Conservation (phyloP, 2,797 vertebrate species). For the Clamator glandarius region DNA sequence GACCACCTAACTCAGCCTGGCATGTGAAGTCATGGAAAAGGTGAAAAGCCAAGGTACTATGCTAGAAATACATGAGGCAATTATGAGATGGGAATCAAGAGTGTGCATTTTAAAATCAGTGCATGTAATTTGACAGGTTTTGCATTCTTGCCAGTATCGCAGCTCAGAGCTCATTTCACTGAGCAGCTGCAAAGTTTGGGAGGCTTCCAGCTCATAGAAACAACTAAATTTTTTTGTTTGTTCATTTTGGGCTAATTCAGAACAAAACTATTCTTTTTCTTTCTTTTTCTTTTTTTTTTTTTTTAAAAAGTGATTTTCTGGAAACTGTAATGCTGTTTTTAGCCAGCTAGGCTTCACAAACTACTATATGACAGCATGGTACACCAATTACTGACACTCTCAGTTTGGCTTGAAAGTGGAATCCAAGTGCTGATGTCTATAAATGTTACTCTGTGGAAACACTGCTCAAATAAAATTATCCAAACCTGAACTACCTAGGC, state of each 20-base stretch:
- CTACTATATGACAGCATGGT: not conserved
- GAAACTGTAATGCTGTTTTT: not conserved
- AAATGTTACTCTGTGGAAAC: conserved; percentile 31
- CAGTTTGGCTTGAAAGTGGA: conserved; percentile 14
- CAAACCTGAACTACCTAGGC: not conserved
- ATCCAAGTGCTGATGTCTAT: conserved; percentile 14
- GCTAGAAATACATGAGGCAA: not conserved
- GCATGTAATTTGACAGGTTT: conserved; percentile 42
- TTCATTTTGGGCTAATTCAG: conserved; percentile 24
- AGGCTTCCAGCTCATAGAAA: conserved; percentile 46
- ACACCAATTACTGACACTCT: conserved; percentile 7
- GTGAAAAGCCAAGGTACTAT: not conserved
- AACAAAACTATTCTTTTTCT: not conserved
- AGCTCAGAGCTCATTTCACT: conserved; percentile 27
- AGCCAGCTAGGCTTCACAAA: not conserved
- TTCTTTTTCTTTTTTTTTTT: not conserved
- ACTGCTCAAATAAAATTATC: not conserved
- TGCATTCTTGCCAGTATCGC: conserved; percentile 35
- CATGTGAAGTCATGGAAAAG: not conserved
- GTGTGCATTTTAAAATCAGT: not conserved
- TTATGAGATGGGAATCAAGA: not conserved
- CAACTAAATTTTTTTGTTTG: conserved; percentile 3
- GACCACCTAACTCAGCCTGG: not conserved
- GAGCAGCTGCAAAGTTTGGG: conserved; percentile 64
- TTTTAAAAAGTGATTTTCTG: not conserved